Evolutionary conservation across 2,113 vertebrate species (phyloP), one percentile per base, ranked within the genome.

Genomic region (Dryoscopus gambensis): DNA sequence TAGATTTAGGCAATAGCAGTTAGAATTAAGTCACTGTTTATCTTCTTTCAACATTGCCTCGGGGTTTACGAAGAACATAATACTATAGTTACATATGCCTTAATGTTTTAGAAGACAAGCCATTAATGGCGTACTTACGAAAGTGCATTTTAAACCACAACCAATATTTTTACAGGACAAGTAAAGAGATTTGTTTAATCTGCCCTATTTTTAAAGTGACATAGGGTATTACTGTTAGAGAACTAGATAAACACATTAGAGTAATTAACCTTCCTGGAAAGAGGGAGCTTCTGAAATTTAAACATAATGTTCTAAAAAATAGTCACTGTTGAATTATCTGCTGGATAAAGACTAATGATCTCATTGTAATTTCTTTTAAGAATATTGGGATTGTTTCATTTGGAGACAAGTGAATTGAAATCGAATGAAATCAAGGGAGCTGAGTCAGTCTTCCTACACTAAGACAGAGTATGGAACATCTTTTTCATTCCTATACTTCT

Each of bases 101-200:
- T 95, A 89, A 62, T 73, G 16, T 81, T 95, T 96, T 76, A 78
- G 57, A 92, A 83, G 81, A 77, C 59, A 89, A 93, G 37, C 52
- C 44, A 85, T 95, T 96, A 96, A 94, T 84, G 67, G 25, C 52
- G 44, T 64, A 76, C 42, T 95, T 75, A 93, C 1, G 11, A 96
- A 95, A 96, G 47, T 83, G 46, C 79, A 23, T 76, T 88, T 97
- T 75, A 91, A 97, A 87, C 57, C 63, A 31, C 89, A 96, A 69
- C 87, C 70, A 96, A 87, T 98, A 90, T 95, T 98, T 97, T 97
- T 97, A 94, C 83, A 95, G 93, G 95, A 89, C 97, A 97, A 98
- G 96, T 97, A 97, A 94, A 98, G 96, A 95, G 98, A 98, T 98
- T 98, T 98, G 94, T 96, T 98, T 98, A 98, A 98, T 98, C 98